Conservation (phyloP, 2,888 invertebrate genomes). For the Tribolium freemani region DNA sequence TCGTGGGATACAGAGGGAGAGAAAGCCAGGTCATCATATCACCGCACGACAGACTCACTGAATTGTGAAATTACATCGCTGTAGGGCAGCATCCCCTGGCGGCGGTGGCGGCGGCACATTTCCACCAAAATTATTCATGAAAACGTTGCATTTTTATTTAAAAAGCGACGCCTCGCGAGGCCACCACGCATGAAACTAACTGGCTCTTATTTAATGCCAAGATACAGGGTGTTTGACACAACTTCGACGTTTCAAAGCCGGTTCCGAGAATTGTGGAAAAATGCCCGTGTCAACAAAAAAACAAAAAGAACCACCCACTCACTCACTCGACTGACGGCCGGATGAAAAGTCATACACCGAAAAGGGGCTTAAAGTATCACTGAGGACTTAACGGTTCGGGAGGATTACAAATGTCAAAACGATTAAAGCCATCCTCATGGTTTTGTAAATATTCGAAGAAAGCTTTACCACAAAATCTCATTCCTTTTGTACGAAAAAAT, state of each 20-base stretch:
- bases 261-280: too few species aligned
- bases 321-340: slow-evolving; percentile 14
- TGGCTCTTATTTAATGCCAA: slow-evolving; percentile 4
- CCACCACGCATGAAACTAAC: neutral
- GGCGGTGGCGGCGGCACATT: slow-evolving; percentile 1
- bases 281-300: neutral
- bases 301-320: slow-evolving; percentile 1
- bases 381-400: slow-evolving; percentile 22
- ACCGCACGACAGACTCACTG: slow-evolving; percentile 53
- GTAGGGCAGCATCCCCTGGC: slow-evolving; percentile 40
- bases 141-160: slow-evolving; percentile 33
- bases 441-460: slow-evolving; percentile 44
- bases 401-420: slow-evolving; percentile 47
- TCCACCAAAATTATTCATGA: slow-evolving; percentile 32
- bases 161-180: neutral
- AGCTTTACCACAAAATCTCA: neutral
- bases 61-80: slow-evolving; percentile 54
- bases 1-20: slow-evolving; percentile 2
- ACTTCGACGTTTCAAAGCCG: too few species aligned
- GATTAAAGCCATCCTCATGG: slow-evolving; percentile 46
- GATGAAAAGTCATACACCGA: slow-evolving; percentile 20
- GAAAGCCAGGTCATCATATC: slow-evolving; percentile 52
- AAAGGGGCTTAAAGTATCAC: slow-evolving; percentile 34
- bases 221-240: too few species aligned
- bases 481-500: neutral